Evolutionary conservation across 2,888 invertebrate genomes (phyloP).

Genomic region (Venusia cambrica): DNA sequence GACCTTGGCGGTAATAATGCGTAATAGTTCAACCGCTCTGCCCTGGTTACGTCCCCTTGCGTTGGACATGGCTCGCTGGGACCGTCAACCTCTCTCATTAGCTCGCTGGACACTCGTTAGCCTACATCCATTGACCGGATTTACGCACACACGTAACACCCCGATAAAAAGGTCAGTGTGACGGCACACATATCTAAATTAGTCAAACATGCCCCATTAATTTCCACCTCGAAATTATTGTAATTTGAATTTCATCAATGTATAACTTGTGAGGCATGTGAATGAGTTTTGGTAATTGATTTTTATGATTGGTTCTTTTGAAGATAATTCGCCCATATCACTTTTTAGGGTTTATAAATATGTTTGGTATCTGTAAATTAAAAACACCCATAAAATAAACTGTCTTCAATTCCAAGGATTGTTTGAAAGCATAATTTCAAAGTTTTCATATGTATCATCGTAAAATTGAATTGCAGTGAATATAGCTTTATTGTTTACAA

Average conservation of each 20-base stretch:
- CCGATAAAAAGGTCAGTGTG: constrained; percentile 26
- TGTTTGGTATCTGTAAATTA: too few relatives aligned
- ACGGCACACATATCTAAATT: constrained; percentile 21
- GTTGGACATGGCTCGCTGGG: constrained; percentile 29
- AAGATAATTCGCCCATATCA: too few relatives aligned
- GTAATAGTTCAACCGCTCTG: constrained; percentile 7
- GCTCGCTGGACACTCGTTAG: constrained; percentile 66
- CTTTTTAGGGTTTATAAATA: too few relatives aligned
- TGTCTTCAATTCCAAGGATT: too few relatives aligned
- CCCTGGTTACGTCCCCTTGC: constrained; percentile 18
- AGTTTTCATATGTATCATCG: too few relatives aligned
- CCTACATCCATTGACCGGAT: constrained; percentile 63
- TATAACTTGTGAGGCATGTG: too few relatives aligned
- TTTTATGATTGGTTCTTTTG: too few relatives aligned
- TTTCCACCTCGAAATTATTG: constrained; percentile 9
- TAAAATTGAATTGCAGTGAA: too few relatives aligned
- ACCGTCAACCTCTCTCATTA: constrained; percentile 47
- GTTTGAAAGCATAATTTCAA: too few relatives aligned
- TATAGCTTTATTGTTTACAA: too few relatives aligned
- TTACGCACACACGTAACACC: constrained; percentile 31
- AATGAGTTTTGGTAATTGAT: too few relatives aligned
- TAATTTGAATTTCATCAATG: constrained; percentile 15
- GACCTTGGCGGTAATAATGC: constrained; percentile 9
- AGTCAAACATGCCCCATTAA: constrained; percentile 22
- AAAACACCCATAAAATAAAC: too few relatives aligned